Conservation (phyloP, 2,797 vertebrate genomes). For the Cichlasoma orientale region DNA sequence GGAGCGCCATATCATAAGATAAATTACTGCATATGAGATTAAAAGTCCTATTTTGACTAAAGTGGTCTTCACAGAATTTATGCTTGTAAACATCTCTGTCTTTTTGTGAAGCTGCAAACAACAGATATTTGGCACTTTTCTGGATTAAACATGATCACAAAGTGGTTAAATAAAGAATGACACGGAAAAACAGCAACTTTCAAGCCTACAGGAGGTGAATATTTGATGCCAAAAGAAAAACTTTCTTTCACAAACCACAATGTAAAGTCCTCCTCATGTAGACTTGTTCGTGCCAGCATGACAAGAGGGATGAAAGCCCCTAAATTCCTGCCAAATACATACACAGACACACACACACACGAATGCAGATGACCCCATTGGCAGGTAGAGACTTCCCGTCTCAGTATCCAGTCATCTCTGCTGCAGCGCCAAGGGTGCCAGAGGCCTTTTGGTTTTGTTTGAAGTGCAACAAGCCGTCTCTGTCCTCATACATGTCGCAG, state of each 20-base stretch:
- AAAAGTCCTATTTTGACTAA: neutral
- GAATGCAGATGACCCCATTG: slow-evolving; percentile 35
- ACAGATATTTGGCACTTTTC: neutral
- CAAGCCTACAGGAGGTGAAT: neutral
- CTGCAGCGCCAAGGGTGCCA: slow-evolving; percentile 47
- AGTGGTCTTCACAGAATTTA: neutral
- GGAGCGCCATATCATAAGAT: no score
- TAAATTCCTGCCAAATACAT: slow-evolving; percentile 48
- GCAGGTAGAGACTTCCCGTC: slow-evolving; percentile 56
- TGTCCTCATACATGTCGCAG: slow-evolving; percentile 61
- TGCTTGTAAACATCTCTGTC: neutral
- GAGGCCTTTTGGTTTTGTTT: slow-evolving; percentile 57
- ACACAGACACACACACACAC: slow-evolving; percentile 17
- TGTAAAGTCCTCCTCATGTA: slow-evolving; percentile 48
- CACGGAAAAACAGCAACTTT: neutral
- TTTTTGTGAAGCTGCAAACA: slow-evolving; percentile 10
- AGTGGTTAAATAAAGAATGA: neutral
- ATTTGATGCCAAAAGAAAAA: slow-evolving; percentile 9
- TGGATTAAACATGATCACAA: neutral
- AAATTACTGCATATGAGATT: neutral
- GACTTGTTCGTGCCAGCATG: slow-evolving; percentile 48
- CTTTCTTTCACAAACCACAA: slow-evolving; percentile 23
- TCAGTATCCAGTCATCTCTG: slow-evolving; percentile 50
- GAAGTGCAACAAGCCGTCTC: slow-evolving; percentile 69
- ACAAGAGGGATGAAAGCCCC: slow-evolving; percentile 55